A percentile compares a stretch with the other conserved stretches of the same genome.
These are phyloP conservation scores for Danionella dracula DNA, from an alignment of 2,797 vertebrate species.

Conservation along the genomic window DNA sequence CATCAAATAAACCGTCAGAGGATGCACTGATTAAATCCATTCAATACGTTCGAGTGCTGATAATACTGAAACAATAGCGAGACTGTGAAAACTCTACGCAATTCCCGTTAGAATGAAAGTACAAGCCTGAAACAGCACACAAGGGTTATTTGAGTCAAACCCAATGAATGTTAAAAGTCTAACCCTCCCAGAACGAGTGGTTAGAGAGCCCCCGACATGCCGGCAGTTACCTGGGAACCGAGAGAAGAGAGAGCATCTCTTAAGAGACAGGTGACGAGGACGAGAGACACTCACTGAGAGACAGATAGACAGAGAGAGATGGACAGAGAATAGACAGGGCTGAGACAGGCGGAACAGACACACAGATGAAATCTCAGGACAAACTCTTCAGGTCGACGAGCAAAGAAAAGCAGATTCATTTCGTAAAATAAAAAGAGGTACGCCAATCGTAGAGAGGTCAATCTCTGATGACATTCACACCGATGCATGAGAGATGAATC, in stretches of 20 bases:
- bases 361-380: not conserved
- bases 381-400: not conserved
- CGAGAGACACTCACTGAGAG: conserved; percentile 63
- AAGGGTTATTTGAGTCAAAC: not conserved
- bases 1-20: too few relatives aligned
- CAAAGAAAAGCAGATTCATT: too few relatives aligned
- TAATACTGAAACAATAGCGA: too few relatives aligned
- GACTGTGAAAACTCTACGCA: too few relatives aligned
- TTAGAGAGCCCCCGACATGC: conserved; percentile 67
- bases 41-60: too few relatives aligned
- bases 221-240: conserved; percentile 75
- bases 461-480: too few relatives aligned
- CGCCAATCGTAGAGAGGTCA: too few relatives aligned
- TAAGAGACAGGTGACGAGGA: conserved; percentile 66
- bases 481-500: too few relatives aligned
- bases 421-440: too few relatives aligned
- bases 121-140: not conserved
- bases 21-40: too few relatives aligned
- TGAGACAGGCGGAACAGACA: conserved; percentile 31
- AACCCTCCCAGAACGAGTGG: conserved; percentile 27
- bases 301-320: conserved; percentile 25
- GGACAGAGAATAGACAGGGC: conserved; percentile 17
- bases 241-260: conserved; percentile 75
- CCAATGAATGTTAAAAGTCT: not conserved
- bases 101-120: too few relatives aligned